These are phyloP conservation scores for Campoletis raptor DNA, from an alignment of 2,888 invertebrate species.

Conservation along the genomic window DNA sequence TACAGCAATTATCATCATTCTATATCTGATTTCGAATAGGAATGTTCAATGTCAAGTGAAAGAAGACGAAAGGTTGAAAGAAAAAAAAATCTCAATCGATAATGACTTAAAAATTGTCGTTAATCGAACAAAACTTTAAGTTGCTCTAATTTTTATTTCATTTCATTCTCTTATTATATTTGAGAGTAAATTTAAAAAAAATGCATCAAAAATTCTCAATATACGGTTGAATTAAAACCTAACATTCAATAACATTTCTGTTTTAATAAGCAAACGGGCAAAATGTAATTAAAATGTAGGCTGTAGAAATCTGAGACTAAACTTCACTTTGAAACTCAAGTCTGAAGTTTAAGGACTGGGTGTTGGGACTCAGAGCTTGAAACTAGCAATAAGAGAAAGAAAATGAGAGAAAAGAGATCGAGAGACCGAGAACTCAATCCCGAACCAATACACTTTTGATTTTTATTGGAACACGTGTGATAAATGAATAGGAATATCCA, in stretches of 20 bases:
- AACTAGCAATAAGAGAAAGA: conserved; percentile 22
- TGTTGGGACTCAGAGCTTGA: neutral
- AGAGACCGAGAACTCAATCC: conserved; percentile 45
- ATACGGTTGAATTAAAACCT: neutral
- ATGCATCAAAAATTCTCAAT: neutral
- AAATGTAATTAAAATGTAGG: neutral
- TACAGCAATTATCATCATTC: neutral
- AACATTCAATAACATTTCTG: neutral
- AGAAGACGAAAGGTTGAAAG: neutral
- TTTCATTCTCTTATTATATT: neutral
- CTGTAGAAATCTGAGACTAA: neutral
- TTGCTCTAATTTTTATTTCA: neutral
- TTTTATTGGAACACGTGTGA: conserved; percentile 38
- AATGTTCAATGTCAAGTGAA: neutral
- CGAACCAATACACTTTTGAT: conserved; percentile 17
- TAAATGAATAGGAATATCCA: conserved; percentile 55
- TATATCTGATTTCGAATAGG: neutral
- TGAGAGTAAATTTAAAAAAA: neutral
- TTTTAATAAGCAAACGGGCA: neutral
- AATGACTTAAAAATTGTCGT: neutral
- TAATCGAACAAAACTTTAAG: neutral
- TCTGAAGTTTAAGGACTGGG: too few relatives aligned
- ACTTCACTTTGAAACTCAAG: too few relatives aligned
- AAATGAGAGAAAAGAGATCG: conserved; percentile 13
- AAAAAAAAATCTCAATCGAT: neutral